Evolutionary conservation across 2,888 invertebrate genomes (phyloP), one percentile per base, ranked within the genome.

Genomic region (Hypselothyrea guttata): DNA sequence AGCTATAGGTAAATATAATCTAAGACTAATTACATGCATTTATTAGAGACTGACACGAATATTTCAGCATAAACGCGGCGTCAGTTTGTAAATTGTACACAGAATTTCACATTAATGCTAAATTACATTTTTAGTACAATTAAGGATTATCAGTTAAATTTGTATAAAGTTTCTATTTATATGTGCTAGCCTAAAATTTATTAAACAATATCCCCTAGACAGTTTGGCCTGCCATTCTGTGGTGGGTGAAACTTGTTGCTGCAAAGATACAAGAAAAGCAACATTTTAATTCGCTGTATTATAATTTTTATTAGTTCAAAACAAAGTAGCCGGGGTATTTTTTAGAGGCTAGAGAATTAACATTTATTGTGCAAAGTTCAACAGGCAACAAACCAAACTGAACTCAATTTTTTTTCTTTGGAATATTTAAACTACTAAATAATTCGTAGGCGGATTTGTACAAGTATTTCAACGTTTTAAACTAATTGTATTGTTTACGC

Each of bases 221-320:
- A 86, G 82, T 78, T 85, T 78, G 85, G 83, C 84, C 86, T 78
- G 87, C 84, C 83, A 84, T 81, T 72, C 79, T 86, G 82, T 75
- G 76, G 79, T 82, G 83, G 85, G 85, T 75, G 59, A 67, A 69
- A 65, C 71, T 69, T 62, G 63, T 70, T 68, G 67, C 78, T 84
- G 70, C 16, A 81, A 66, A n/a, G 35, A 58, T 37, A 52, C 7
- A 8, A 9, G 18, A 37, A 13, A n/a, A 15, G 15, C n/a, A 1
- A n/a, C 1, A 52, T 27, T 2, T n/a, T 13, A 15, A 13, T 16
- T 37, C n/a, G n/a, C n/a, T n/a, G n/a, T n/a, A n/a, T n/a, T n/a
- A n/a, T n/a, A n/a, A n/a, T n/a, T n/a, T n/a, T 22, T 22, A 22
- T 2, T 22, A 22, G 22, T 5, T 22, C 5, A 4, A 22, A 22